Evolutionary conservation across 2,113 vertebrate genomes (phyloP), one percentile per base, ranked within the genome.

Genomic region (Peromyscus polionotus): DNA sequence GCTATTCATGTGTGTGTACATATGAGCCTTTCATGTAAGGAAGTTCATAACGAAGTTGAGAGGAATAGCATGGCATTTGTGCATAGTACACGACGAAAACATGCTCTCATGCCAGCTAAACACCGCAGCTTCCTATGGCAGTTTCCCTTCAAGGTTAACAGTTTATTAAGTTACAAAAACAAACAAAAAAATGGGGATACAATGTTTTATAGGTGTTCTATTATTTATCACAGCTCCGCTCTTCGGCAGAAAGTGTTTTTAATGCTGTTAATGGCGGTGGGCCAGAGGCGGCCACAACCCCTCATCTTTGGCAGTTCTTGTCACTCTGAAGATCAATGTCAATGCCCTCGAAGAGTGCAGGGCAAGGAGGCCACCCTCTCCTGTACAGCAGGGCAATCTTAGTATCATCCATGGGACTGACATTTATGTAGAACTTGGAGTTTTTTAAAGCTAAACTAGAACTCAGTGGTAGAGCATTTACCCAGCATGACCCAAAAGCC

Each of bases 171-270:
- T 76, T 17, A 48, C 31, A 93, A 81, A 94, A 91, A 91, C 36
- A 91, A 83, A 94, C 88, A 89, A 88, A 12, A 12, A 51, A 33
- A 73, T 93, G 77, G 0, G 0, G 36, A 65, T 26, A 87, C 88
- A 95, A 85, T 42, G 70, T 88, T 97, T 97, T 86, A 1, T 2
- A 97, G 93, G 63, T 96, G 61, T 83, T 97, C 57, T 94, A 95
- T 92, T 88, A 96, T 96, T 97, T 96, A 98, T 80, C 95, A 59
- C 63, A 95, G 95, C 65, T 90, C 33, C 28, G 75, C 83, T 88
- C 33, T 0, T 33, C 16, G 31, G 77, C 63, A 81, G 67, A 31
- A 63, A 92, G 83, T 57, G 4, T 48, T 39, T 90, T 96, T 90
- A 92, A 90, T 67, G 48, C 59, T 92, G 90, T 16, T 89, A 45